A percentile compares a stretch with the other conserved stretches of the same genome.
These are phyloP conservation scores for Diachrysia chrysitis DNA, from an alignment of 2,888 invertebrate genomes.

Conservation along the genomic window DNA sequence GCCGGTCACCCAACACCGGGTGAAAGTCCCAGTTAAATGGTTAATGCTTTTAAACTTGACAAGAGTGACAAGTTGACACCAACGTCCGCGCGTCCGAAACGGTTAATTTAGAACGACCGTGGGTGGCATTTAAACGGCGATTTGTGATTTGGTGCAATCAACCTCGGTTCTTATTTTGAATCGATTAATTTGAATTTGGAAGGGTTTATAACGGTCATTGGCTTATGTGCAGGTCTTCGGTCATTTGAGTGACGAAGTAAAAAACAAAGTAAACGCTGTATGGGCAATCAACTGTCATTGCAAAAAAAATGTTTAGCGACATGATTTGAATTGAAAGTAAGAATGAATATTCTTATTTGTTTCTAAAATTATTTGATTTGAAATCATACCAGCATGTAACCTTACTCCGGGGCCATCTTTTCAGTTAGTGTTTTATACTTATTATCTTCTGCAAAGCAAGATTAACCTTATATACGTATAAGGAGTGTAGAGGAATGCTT, in stretches of 20 bases:
- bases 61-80: constrained; percentile 85
- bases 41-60: constrained; percentile 83
- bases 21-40: constrained; percentile 71
- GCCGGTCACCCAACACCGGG: constrained; percentile 83
- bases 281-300: neutral
- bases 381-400: too few species aligned
- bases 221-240: neutral
- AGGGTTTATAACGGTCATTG: neutral
- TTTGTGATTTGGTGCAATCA: constrained; percentile 62
- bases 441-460: too few species aligned
- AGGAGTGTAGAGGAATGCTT: too few species aligned
- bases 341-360: neutral
- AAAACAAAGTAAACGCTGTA: neutral
- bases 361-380: neutral
- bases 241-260: neutral
- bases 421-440: too few species aligned
- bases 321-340: too few species aligned
- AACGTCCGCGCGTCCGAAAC: constrained; percentile 83
- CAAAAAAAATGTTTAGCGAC: too few species aligned
- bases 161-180: constrained; percentile 49
- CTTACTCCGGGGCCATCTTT: too few species aligned
- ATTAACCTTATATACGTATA: too few species aligned
- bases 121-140: constrained; percentile 66
- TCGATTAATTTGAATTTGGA: constrained; percentile 42
- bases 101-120: constrained; percentile 80